These are phyloP conservation scores for Patella ulyssiponensis DNA, from an alignment of 2,888 invertebrate genomes.

Conservation along the genomic window DNA sequence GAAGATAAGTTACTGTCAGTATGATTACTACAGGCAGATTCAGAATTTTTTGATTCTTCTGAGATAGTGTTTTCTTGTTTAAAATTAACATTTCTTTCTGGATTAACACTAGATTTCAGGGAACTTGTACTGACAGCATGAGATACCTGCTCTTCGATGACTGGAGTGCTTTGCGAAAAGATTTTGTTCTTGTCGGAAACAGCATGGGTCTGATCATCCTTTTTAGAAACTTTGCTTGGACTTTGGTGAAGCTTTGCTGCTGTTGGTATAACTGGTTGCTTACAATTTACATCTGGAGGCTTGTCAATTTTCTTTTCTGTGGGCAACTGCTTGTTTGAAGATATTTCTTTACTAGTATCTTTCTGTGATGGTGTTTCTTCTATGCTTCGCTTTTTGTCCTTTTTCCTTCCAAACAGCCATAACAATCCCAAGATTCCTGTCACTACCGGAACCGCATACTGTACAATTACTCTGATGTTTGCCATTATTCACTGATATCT, in stretches of 20 bases:
- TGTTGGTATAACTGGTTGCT: no score
- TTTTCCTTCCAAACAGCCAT: slow-evolving; percentile 54
- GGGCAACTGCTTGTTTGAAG: slow-evolving; percentile 23
- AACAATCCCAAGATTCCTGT: slow-evolving; percentile 56
- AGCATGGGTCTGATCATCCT: no score
- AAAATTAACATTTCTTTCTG: background rate
- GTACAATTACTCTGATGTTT: slow-evolving; percentile 42
- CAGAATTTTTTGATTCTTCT: background rate
- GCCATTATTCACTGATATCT: slow-evolving; percentile 30
- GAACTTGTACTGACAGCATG: no score
- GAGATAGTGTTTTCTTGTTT: slow-evolving; percentile 3
- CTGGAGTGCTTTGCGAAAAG: no score
- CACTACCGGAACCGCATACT: slow-evolving; percentile 50
- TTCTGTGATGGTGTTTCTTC: background rate
- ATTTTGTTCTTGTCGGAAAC: no score
- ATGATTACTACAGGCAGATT: slow-evolving; percentile 7
- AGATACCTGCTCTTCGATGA: no score
- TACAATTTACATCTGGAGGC: slow-evolving; percentile 1
- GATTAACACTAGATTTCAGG: background rate
- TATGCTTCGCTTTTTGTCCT: slow-evolving; percentile 11
- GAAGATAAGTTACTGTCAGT: slow-evolving; percentile 1
- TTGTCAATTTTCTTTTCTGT: slow-evolving; percentile 19
- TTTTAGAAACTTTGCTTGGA: no score
- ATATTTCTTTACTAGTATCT: background rate
- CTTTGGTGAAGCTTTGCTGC: no score